These are phyloP conservation scores for Drosophila hamatofila DNA, from an alignment of 2,888 invertebrate species.

Conservation along the genomic window DNA sequence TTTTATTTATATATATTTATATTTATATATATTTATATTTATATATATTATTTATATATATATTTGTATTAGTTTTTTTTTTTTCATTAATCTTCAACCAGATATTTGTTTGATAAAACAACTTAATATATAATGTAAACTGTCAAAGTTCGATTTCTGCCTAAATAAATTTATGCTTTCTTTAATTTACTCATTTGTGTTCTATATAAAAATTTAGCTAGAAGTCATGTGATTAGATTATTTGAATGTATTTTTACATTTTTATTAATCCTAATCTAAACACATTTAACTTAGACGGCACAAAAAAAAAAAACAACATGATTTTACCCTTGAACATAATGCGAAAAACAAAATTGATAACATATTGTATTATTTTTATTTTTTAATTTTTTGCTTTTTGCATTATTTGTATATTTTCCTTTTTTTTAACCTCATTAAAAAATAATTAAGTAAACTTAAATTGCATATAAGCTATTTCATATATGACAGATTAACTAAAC, in stretches of 20 bases:
- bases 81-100: too few relatives aligned
- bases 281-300: background rate
- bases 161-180: background rate
- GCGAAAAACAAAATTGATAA: background rate
- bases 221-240: background rate
- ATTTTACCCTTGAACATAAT: background rate
- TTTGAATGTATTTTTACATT: background rate
- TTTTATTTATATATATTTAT: background rate
- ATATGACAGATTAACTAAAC: too few relatives aligned
- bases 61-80: too few relatives aligned
- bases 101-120: too few relatives aligned
- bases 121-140: too few relatives aligned
- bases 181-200: background rate
- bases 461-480: too few relatives aligned
- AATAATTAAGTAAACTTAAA: too few relatives aligned
- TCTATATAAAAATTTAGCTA: background rate
- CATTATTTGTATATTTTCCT: background rate
- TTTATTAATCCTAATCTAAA: background rate
- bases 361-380: background rate
- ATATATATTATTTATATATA: too few relatives aligned
- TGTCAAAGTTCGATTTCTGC: too few relatives aligned
- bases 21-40: background rate
- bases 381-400: background rate
- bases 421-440: too few relatives aligned
- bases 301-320: background rate